phyloP scores from a whole-genome alignment of 2,888 invertebrate species.

The Chrysopilus asiliformis region DNA sequence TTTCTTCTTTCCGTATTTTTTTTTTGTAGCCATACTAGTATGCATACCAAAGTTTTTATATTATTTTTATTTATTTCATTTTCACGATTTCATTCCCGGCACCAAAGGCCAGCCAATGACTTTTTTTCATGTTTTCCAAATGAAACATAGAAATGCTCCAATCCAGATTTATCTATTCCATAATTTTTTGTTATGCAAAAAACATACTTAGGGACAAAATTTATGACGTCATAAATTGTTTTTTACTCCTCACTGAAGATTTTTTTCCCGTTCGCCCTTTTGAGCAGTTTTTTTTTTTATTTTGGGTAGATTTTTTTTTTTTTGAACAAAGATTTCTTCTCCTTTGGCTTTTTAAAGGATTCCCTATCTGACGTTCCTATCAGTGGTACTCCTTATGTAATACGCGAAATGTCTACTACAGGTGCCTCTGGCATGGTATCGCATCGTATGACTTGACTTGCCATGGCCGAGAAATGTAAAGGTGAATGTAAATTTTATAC shows the following conservation, averaged over 20 bases:
- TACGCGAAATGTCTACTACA: constrained; percentile 6
- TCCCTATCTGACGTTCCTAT: constrained; percentile 1
- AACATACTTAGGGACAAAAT: constrained; percentile 11
- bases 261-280: constrained; percentile 7
- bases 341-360: constrained; percentile 4
- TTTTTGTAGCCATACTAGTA: too few relatives aligned
- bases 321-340: not conserved
- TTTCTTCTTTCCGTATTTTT: too few relatives aligned
- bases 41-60: not conserved
- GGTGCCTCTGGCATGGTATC: constrained; percentile 6
- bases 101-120: not conserved
- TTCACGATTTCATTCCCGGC: not conserved
- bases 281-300: not conserved
- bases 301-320: not conserved
- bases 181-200: constrained; percentile 13
- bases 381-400: constrained; percentile 1
- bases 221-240: constrained; percentile 11
- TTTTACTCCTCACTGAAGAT: constrained; percentile 4
- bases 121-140: not conserved
- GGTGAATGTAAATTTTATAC: too few relatives aligned
- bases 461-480: not conserved
- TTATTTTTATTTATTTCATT: constrained; percentile 1
- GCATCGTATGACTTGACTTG: not conserved
- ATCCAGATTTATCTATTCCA: constrained; percentile 13
- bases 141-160: constrained; percentile 6